These are phyloP conservation scores for Paracentrotus lividus DNA, from an alignment of 53 echinoderm and acorn worm species.

Conservation along the genomic window DNA sequence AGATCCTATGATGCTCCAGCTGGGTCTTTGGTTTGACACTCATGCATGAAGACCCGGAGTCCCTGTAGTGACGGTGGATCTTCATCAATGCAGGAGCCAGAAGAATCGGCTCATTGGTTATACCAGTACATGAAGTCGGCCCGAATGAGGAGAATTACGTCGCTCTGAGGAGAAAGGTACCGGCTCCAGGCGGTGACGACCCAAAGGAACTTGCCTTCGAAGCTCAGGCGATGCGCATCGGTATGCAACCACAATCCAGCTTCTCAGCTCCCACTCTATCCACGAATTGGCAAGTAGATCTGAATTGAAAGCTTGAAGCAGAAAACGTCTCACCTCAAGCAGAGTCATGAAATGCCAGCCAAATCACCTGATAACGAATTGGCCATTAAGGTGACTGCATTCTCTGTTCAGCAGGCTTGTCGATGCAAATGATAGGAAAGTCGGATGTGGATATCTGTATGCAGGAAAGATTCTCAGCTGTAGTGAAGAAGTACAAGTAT, in stretches of 20 bases:
- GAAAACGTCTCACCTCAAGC: constrained; percentile 89
- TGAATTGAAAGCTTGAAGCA: constrained; percentile 90
- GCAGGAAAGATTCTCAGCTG: constrained; percentile 90
- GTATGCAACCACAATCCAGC: constrained; percentile 96
- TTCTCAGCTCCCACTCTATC: constrained; percentile 97
- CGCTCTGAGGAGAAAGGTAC: constrained; percentile 88
- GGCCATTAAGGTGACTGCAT: constrained; percentile 87
- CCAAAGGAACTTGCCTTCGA: constrained; percentile 90
- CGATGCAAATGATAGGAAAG: constrained; percentile 81
- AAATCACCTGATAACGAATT: constrained; percentile 76
- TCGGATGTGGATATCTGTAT: constrained; percentile 84
- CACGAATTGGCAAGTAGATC: constrained; percentile 89
- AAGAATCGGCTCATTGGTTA: constrained; percentile 96
- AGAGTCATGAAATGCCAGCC: constrained; percentile 82
- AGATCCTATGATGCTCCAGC: constrained; percentile 94
- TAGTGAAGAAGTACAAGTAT: constrained; percentile 96
- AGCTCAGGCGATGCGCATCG: constrained; percentile 80
- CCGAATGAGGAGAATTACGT: constrained; percentile 95
- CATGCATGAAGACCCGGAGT: constrained; percentile 98
- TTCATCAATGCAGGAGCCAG: constrained; percentile 83
- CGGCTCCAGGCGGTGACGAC: constrained; percentile 84
- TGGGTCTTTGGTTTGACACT: constrained; percentile 89
- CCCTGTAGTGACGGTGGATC: constrained; percentile 88
- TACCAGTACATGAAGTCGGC: constrained; percentile 96
- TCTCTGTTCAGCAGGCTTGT: constrained; percentile 90